Evolutionary conservation across 2,797 vertebrate genomes (phyloP).

Genomic region (Gymnoscopelus braueri): DNA sequence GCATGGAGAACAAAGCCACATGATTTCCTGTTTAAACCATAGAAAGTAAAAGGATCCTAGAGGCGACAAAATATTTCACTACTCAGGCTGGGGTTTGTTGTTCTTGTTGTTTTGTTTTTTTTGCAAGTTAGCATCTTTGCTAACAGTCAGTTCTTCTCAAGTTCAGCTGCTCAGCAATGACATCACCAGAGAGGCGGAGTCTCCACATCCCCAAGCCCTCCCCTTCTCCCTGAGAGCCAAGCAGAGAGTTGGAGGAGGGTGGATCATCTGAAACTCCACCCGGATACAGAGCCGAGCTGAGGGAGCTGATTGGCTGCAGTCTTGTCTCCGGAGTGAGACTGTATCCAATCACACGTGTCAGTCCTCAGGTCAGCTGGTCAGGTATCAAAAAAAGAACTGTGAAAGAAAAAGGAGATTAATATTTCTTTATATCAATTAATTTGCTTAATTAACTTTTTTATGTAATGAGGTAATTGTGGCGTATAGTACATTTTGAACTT

Average conservation of each 20-base stretch:
- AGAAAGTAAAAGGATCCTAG: slow-evolving; percentile 28
- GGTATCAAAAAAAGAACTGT: slow-evolving; percentile 44
- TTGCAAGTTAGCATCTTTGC: slow-evolving; percentile 12
- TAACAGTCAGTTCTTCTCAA: slow-evolving; percentile 12
- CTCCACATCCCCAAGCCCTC: slow-evolving; percentile 66
- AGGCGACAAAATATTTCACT: slow-evolving; percentile 12
- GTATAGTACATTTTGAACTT: no score
- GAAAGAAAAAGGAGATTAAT: background rate
- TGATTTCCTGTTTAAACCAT: background rate
- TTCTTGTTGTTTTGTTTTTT: background rate
- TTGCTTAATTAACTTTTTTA: no score
- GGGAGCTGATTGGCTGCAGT: slow-evolving; percentile 57
- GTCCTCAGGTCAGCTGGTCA: slow-evolving; percentile 31
- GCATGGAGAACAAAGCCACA: background rate
- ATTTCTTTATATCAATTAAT: no score
- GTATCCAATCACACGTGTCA: slow-evolving; percentile 43
- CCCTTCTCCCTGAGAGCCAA: slow-evolving; percentile 43
- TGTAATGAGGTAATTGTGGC: no score
- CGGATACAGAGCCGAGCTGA: slow-evolving; percentile 40
- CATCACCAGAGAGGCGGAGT: slow-evolving; percentile 63
- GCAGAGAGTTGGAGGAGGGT: slow-evolving; percentile 52
- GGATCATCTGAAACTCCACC: slow-evolving; percentile 71
- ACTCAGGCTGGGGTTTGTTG: slow-evolving; percentile 9
- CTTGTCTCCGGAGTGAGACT: slow-evolving; percentile 4
- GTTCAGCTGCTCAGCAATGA: slow-evolving; percentile 55